Evolutionary conservation across 2,888 invertebrate species (phyloP), one percentile per base, ranked within the genome.

Genomic region (Eristalis intricaria): DNA sequence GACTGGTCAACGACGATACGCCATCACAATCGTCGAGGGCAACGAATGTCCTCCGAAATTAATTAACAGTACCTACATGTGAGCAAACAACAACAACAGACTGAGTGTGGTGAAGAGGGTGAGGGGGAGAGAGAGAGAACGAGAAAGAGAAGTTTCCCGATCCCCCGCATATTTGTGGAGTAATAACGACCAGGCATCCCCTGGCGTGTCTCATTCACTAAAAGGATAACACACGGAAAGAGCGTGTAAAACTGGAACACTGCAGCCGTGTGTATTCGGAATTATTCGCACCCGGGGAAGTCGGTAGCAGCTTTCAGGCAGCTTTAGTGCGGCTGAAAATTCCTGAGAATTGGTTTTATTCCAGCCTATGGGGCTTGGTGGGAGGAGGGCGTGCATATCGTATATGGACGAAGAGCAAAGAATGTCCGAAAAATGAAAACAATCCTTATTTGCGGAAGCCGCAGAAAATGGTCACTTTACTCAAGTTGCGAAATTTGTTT

Each of bases 31-130:
- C 60, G 23, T 69, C 13, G 29, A 75, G 40, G 11, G 61, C 26
- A 77, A 78, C 68, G 73, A 85, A 77, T 85, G 82, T 85, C 85
- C 82, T 82, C 77, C 73, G 82, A 69, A 85, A 82, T 77, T 82
- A 85, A 85, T 82, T 85, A 70, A 63, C 77, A 64, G 61, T 50
- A 50, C 50, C 50, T 19, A 50, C 50, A 50, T 50, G 38, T 63
- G 70, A 70, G 60, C 26, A 69, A 38, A 23, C 64, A 43, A 22
- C 65, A 40, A 26, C n/a, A 68, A 13, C 64, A 61, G n/a, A n/a
- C 19, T 2, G n/a, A n/a, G n/a, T n/a, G n/a, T n/a, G n/a, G n/a
- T n/a, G n/a, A n/a, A n/a, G n/a, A n/a, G n/a, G n/a, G 26, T 3
- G 26, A 26, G 26, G 26, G 26, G 26, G 26, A 26, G 26, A 3